A percentile compares a stretch with the other conserved stretches of the same genome.
Conservation (phyloP, 2,888 invertebrate species). For the Rhodophaea formosa region DNA sequence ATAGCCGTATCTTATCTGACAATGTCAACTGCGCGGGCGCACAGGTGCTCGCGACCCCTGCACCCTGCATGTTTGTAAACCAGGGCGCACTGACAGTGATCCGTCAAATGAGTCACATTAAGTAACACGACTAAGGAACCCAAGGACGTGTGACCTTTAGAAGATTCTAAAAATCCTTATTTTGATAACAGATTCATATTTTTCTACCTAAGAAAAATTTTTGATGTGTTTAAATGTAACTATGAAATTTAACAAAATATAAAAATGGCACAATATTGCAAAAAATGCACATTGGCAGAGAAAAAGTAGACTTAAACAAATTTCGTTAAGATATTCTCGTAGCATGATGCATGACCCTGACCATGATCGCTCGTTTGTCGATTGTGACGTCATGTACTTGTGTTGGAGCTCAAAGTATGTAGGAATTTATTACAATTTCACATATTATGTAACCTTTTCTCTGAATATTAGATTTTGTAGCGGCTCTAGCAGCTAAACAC, state of each 20-base stretch:
- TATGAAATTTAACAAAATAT: too few relatives aligned
- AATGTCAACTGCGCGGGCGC: conserved; percentile 76
- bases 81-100: conserved; percentile 30
- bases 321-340: too few relatives aligned
- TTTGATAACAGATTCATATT: too few relatives aligned
- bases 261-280: too few relatives aligned
- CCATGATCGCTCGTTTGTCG: not conserved
- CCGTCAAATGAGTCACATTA: conserved; percentile 25
- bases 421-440: not conserved
- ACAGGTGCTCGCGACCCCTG: conserved; percentile 73
- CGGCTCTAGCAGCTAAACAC: too few relatives aligned
- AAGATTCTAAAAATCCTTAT: too few relatives aligned
- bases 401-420: not conserved
- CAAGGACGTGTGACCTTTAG: not conserved
- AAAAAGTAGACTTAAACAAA: too few relatives aligned
- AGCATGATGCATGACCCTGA: not conserved
- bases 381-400: not conserved
- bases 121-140: not conserved
- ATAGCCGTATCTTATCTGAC: conserved; percentile 78
- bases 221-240: too few relatives aligned
- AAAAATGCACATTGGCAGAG: too few relatives aligned
- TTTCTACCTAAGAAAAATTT: too few relatives aligned
- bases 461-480: too few relatives aligned
- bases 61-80: conserved; percentile 48
- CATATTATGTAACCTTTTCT: not conserved